These are phyloP conservation scores for Triops cancriformis DNA, from an alignment of 1,140 invertebrate genomes.

Conservation along the genomic window DNA sequence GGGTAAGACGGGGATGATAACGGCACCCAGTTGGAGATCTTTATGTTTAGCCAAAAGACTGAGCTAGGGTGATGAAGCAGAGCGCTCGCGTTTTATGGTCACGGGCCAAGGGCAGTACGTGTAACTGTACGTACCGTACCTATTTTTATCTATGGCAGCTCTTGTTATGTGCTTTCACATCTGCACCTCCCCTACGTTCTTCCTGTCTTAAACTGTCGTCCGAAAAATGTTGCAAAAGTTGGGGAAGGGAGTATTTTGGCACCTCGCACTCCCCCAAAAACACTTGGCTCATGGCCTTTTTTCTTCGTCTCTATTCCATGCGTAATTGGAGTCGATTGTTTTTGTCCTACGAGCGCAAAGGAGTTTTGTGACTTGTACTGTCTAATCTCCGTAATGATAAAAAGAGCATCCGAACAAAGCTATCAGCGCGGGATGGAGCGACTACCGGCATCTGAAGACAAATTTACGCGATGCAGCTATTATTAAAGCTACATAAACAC, in stretches of 20 bases:
- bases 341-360: background rate
- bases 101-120: background rate
- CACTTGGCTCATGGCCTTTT: background rate
- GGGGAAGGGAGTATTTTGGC: background rate
- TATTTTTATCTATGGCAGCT: background rate
- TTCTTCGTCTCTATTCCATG: background rate
- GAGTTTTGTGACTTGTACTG: background rate
- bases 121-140: background rate
- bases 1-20: background rate
- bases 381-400: background rate
- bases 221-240: conserved; percentile 5
- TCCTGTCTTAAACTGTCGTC: background rate
- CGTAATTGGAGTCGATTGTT: background rate
- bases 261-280: background rate
- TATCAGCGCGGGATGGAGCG: background rate
- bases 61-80: background rate
- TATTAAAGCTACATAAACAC: conserved; percentile 11
- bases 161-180: background rate
- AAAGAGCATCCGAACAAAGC: background rate
- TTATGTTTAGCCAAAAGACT: background rate
- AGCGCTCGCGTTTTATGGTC: background rate
- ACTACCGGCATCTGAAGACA: background rate
- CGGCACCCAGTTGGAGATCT: background rate
- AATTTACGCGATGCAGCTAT: conserved; percentile 6
- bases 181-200: background rate